Conservation (phyloP, 2,888 invertebrate species). For the Rhagonycha lutea region DNA sequence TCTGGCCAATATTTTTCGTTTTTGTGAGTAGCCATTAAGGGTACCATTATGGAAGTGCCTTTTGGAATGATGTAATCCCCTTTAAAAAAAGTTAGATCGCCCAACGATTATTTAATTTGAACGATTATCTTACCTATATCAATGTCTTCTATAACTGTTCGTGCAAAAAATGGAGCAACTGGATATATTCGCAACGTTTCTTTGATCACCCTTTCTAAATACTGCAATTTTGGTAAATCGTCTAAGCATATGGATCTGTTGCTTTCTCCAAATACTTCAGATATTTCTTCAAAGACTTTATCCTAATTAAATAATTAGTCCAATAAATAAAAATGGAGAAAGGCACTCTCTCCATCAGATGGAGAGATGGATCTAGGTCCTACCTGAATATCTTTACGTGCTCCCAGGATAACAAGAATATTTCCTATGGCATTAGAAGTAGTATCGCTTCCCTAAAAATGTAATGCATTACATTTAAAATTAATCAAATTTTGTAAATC, state of each 20-base stretch:
- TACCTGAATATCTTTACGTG: not conserved
- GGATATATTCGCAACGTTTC: constrained; percentile 5
- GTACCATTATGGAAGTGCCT: not conserved
- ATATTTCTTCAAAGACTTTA: not conserved
- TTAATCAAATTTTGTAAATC: not conserved
- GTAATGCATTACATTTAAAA: not conserved
- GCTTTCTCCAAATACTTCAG: not conserved
- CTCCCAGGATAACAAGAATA: not conserved
- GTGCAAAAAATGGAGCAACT: not conserved
- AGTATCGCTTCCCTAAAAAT: not conserved
- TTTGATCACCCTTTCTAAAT: constrained; percentile 8
- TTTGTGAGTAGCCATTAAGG: not conserved
- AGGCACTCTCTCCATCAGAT: not conserved
- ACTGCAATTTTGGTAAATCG: not conserved
- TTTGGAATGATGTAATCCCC: not conserved
- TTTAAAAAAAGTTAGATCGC: not conserved
- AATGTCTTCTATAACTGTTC: not conserved
- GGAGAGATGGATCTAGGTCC: not conserved
- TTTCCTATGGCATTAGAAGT: not conserved
- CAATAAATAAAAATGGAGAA: not conserved
- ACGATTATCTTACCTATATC: not conserved
- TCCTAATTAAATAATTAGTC: not conserved
- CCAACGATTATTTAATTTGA: not conserved
- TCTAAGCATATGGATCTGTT: not conserved
- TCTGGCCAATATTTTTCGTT: not conserved